A percentile compares a stretch with the other conserved stretches of the same genome.
These are phyloP conservation scores for Vidua macroura DNA, from an alignment of 2,113 vertebrate species.

Conservation along the genomic window DNA sequence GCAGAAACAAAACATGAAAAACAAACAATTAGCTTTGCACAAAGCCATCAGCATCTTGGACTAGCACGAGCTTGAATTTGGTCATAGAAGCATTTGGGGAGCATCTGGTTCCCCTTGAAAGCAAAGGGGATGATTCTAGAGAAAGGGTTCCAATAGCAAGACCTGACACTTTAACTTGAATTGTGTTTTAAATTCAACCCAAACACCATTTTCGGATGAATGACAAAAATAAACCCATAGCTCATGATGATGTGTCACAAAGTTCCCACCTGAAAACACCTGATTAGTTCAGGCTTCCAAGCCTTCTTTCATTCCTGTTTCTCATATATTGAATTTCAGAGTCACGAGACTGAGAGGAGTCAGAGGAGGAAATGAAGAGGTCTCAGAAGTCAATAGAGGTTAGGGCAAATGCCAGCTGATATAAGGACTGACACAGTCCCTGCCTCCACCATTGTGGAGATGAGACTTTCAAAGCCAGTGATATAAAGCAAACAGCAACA, in stretches of 20 bases:
- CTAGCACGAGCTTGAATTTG: background rate
- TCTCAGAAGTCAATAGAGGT: constrained; percentile 16
- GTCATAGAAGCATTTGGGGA: background rate
- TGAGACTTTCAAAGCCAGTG: background rate
- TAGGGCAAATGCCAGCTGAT: background rate
- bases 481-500: background rate
- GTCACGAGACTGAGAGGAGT: background rate
- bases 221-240: background rate
- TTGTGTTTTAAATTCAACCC: background rate
- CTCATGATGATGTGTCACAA: background rate
- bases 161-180: background rate
- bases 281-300: constrained; percentile 17
- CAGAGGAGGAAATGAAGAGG: constrained; percentile 31
- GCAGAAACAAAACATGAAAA: background rate
- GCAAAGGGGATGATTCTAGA: background rate
- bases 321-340: constrained; percentile 31
- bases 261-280: background rate
- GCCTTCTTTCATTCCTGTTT: background rate
- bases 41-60: background rate
- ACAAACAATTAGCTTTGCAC: background rate
- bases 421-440: background rate
- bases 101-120: background rate
- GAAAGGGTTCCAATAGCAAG: background rate
- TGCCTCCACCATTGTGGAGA: background rate
- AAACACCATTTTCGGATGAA: background rate